These are phyloP conservation scores for Pinna nobilis DNA, from an alignment of 1,140 invertebrate genomes.

Conservation along the genomic window DNA sequence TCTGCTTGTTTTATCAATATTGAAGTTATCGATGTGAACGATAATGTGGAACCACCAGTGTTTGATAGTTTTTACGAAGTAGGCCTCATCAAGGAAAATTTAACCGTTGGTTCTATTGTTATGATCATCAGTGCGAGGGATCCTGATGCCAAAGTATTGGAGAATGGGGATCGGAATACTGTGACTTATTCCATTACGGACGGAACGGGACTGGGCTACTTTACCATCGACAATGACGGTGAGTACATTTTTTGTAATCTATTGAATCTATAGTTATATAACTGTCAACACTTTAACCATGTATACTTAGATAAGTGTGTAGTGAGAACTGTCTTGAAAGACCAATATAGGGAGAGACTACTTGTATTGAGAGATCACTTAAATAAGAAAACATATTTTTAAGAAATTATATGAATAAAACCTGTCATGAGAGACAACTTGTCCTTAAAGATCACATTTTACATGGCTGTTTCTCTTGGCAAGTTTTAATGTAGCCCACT, in stretches of 20 bases:
- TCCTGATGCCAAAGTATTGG: slow-evolving; percentile 78
- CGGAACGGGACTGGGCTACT: slow-evolving; percentile 92
- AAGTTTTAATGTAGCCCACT: too few species aligned
- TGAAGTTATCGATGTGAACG: slow-evolving; percentile 94
- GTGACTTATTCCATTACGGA: slow-evolving; percentile 91
- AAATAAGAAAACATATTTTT: too few species aligned
- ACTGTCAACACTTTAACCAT: too few species aligned
- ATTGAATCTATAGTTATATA: not conserved
- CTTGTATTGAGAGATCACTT: too few species aligned
- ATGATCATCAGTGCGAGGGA: slow-evolving; percentile 83
- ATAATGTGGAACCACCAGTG: slow-evolving; percentile 88
- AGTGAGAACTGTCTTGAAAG: too few species aligned
- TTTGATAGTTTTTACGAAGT: slow-evolving; percentile 85
- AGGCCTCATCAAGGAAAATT: slow-evolving; percentile 77
- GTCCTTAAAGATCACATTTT: too few species aligned
- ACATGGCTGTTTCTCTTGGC: too few species aligned
- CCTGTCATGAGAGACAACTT: too few species aligned
- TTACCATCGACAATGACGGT: slow-evolving; percentile 94
- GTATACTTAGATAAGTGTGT: too few species aligned
- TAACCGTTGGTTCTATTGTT: slow-evolving; percentile 84
- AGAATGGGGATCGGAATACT: slow-evolving; percentile 79
- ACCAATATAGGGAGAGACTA: too few species aligned
- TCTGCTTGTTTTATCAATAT: slow-evolving; percentile 77
- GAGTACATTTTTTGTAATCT: slow-evolving; percentile 62
- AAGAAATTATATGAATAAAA: too few species aligned